Evolutionary conservation across 2,888 invertebrate species (phyloP).

Genomic region (Hemistola chrysoprasaria): DNA sequence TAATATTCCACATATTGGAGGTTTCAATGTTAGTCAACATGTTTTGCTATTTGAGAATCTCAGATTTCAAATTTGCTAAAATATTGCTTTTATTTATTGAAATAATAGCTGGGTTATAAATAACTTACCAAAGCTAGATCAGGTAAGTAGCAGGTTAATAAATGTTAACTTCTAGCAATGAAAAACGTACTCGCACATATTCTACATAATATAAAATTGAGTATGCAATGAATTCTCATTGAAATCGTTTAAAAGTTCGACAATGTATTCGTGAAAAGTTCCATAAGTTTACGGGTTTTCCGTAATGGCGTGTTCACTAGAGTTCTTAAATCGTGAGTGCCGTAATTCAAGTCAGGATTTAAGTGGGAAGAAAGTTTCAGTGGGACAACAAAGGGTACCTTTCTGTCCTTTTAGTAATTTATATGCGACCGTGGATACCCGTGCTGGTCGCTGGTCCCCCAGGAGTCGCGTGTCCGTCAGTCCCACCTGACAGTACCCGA

Average conservation of each 20-base stretch:
- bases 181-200: too few relatives aligned
- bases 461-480: constrained; percentile 60
- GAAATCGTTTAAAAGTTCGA: constrained; percentile 18
- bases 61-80: too few relatives aligned
- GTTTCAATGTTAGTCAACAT: too few relatives aligned
- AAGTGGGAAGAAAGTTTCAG: constrained; percentile 70
- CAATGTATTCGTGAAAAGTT: constrained; percentile 27
- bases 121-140: too few relatives aligned
- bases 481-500: constrained; percentile 44
- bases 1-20: constrained; percentile 7
- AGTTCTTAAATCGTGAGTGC: constrained; percentile 59
- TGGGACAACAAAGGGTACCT: constrained; percentile 69
- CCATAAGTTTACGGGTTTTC: constrained; percentile 36
- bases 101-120: too few relatives aligned
- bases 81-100: too few relatives aligned
- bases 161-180: too few relatives aligned
- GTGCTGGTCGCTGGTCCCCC: constrained; percentile 45
- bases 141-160: too few relatives aligned
- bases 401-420: constrained; percentile 70
- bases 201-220: too few relatives aligned
- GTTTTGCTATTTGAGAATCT: too few relatives aligned
- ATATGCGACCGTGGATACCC: constrained; percentile 70
- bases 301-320: constrained; percentile 48
- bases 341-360: constrained; percentile 77
- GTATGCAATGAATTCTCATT: constrained; percentile 12